Conservation (phyloP, 2,113 vertebrate species). For the Platichthys stellatus region DNA sequence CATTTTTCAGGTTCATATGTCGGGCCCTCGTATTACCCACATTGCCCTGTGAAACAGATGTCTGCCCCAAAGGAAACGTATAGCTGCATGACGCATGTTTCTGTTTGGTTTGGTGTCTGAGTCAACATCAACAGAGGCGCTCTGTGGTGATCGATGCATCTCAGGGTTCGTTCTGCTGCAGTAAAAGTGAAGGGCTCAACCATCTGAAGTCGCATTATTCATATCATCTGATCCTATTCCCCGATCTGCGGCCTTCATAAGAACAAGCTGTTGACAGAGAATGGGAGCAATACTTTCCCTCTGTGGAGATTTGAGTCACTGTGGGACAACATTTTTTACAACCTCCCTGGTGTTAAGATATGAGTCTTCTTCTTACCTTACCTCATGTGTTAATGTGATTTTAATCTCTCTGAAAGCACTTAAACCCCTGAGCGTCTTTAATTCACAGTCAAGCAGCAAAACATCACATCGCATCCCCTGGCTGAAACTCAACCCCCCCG, state of each 20-base stretch:
- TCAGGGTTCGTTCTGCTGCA: not conserved
- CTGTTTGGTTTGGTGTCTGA: slow-evolving; percentile 50
- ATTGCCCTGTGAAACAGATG: slow-evolving; percentile 64
- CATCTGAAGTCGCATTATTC: not conserved
- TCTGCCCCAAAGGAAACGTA: slow-evolving; percentile 37
- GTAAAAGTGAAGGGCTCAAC: not conserved
- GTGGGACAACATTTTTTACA: not conserved
- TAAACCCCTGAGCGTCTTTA: slow-evolving; percentile 49
- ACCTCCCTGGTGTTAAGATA: not conserved
- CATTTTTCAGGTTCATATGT: slow-evolving; percentile 71
- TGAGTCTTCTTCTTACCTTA: not conserved
- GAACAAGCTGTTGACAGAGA: slow-evolving; percentile 7
- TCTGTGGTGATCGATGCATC: not conserved
- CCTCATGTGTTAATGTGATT: not conserved
- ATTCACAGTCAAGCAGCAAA: slow-evolving; percentile 71
- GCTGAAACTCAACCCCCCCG: slow-evolving; percentile 80
- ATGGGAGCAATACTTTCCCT: not conserved
- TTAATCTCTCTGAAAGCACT: not conserved
- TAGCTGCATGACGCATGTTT: slow-evolving; percentile 40
- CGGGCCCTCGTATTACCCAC: slow-evolving; percentile 61
- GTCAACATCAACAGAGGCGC: slow-evolving; percentile 52
- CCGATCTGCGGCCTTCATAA: slow-evolving; percentile 15
- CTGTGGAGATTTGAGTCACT: no score
- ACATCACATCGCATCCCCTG: slow-evolving; percentile 75
- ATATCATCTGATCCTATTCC: slow-evolving; percentile 31